phyloP scores from a whole-genome alignment of 2,888 invertebrate species.

The Mesochorus sp. region DNA sequence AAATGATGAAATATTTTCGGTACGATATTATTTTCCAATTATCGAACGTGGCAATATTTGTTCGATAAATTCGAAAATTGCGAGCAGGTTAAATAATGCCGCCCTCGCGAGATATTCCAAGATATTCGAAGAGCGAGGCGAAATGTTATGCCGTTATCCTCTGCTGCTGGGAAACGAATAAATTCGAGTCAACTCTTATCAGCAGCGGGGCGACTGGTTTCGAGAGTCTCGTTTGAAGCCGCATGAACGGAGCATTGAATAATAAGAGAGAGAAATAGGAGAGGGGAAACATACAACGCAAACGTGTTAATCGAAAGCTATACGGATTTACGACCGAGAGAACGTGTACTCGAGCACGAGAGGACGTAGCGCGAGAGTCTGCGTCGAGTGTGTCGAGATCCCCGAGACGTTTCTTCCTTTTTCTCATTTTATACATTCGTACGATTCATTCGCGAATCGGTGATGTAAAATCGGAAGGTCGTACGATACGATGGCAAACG shows the following conservation, averaged over 20 bases:
- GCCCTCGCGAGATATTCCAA: slow-evolving; percentile 19
- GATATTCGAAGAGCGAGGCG: not conserved
- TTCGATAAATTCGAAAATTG: no score
- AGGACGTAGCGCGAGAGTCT: slow-evolving; percentile 50
- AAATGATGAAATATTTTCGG: no score
- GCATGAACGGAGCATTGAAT: slow-evolving; percentile 11
- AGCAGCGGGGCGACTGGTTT: slow-evolving; percentile 64
- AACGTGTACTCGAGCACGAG: slow-evolving; percentile 55
- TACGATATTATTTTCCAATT: no score
- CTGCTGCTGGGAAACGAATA: slow-evolving; percentile 70
- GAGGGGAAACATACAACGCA: slow-evolving; percentile 38
- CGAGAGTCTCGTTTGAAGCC: slow-evolving; percentile 45
- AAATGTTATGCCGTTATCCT: slow-evolving; percentile 64
- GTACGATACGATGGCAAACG: slow-evolving; percentile 1
- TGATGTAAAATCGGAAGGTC: slow-evolving; percentile 43
- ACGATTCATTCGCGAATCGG: slow-evolving; percentile 37
- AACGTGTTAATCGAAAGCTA: slow-evolving; percentile 64
- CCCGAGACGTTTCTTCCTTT: slow-evolving; percentile 37
- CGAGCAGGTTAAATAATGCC: no score
- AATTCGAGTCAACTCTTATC: slow-evolving; percentile 69
- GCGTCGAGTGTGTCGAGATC: slow-evolving; percentile 59
- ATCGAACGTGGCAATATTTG: no score
- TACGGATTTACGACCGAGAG: slow-evolving; percentile 60
- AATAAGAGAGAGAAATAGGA: slow-evolving; percentile 17
- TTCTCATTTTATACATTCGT: slow-evolving; percentile 3